Percentiles rank a stretch among this genome's conserved stretches.
phyloP scores from a whole-genome alignment of 1,140 invertebrate genomes.

The Drosophila arawakana region DNA sequence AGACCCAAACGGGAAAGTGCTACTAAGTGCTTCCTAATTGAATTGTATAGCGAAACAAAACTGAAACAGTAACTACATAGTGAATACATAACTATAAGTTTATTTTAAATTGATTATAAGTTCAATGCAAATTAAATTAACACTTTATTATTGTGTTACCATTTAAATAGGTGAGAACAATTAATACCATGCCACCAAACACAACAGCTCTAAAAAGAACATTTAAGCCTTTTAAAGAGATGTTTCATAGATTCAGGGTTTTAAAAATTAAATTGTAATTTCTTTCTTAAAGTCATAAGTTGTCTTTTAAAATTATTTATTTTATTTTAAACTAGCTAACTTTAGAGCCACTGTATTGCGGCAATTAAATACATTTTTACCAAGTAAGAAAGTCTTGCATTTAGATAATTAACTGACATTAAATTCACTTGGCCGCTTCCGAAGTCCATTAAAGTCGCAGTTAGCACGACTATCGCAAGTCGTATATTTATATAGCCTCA shows the following conservation, averaged over 20 bases:
- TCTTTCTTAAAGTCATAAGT: no score
- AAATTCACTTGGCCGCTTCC: constrained; percentile 61
- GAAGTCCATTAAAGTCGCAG: constrained; percentile 61
- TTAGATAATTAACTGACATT: constrained; percentile 67
- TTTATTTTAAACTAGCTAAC: no score
- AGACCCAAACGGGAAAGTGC: constrained; percentile 13
- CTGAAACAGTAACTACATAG: not conserved
- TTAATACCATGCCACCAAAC: no score
- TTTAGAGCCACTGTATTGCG: no score
- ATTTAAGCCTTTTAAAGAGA: no score
- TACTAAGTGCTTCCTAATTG: constrained; percentile 49
- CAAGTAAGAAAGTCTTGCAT: constrained; percentile 16
- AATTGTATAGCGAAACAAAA: constrained; percentile 1
- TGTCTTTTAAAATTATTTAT: no score
- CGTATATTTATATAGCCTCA: constrained; percentile 72
- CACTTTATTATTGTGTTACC: not conserved
- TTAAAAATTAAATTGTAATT: no score
- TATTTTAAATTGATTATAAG: no score
- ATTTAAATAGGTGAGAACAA: not conserved
- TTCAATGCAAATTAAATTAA: not conserved
- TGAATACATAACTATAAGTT: no score
- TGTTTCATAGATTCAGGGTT: no score
- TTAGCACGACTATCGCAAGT: constrained; percentile 65
- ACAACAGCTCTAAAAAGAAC: no score
- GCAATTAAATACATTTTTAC: not conserved